A percentile compares a stretch with the other conserved stretches of the same genome.
Conservation (phyloP, 2,113 vertebrate genomes). For the Pseudois nayaur region DNA sequence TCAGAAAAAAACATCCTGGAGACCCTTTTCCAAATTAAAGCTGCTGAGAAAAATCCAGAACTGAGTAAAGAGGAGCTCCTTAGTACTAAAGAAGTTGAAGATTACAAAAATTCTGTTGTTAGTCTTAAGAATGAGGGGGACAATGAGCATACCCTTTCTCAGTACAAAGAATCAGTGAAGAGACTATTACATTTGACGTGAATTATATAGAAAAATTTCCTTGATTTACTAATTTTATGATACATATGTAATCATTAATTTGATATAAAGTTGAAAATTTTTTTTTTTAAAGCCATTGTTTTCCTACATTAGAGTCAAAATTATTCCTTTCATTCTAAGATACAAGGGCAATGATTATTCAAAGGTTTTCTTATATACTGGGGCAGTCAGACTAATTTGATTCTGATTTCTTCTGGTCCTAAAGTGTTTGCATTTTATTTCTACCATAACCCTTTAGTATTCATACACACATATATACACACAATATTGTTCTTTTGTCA, state of each 20-base stretch:
- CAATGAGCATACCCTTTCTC: slow-evolving; percentile 81
- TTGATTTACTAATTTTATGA: neutral
- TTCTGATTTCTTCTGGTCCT: neutral
- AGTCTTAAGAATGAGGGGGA: slow-evolving; percentile 91
- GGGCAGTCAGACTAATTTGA: neutral
- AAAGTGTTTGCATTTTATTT: neutral
- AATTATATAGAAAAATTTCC: neutral
- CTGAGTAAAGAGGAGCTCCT: slow-evolving; percentile 84
- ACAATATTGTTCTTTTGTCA: neutral
- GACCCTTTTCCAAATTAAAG: slow-evolving; percentile 81
- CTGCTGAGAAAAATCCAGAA: slow-evolving; percentile 65
- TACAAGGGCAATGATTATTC: neutral
- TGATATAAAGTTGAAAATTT: slow-evolving; percentile 13
- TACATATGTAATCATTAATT: neutral
- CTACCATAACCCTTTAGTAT: neutral
- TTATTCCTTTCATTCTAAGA: neutral
- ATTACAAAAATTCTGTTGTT: slow-evolving; percentile 86
- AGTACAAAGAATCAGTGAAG: slow-evolving; percentile 93
- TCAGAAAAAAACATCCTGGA: slow-evolving; percentile 88
- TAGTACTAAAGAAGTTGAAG: slow-evolving; percentile 80
- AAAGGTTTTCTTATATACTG: neutral
- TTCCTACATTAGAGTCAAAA: neutral
- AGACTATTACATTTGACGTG: slow-evolving; percentile 81
- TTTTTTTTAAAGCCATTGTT: neutral
- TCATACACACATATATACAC: neutral